These are phyloP conservation scores for Chaitophorus viminalis DNA, from an alignment of 2,888 invertebrate genomes.

Conservation along the genomic window DNA sequence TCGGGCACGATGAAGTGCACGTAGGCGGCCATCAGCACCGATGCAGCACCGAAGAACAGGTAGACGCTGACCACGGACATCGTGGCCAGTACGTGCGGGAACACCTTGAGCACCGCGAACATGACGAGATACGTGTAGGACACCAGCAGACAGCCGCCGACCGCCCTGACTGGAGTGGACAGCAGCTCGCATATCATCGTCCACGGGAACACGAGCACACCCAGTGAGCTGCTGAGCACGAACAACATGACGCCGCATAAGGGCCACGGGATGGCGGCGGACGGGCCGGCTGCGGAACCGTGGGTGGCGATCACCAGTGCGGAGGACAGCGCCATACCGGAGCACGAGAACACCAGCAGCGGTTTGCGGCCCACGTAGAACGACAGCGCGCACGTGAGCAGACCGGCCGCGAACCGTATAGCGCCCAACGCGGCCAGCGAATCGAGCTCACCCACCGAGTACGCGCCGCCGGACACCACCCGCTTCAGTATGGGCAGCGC, in stretches of 20 bases:
- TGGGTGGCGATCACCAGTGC: background rate
- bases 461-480: slow-evolving; percentile 67
- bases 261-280: background rate
- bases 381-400: slow-evolving; percentile 70
- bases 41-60: slow-evolving; percentile 69
- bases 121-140: slow-evolving; percentile 71
- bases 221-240: slow-evolving; percentile 66
- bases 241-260: slow-evolving; percentile 44
- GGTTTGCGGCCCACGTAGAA: slow-evolving; percentile 69
- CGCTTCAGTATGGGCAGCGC: slow-evolving; percentile 71
- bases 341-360: slow-evolving; percentile 67
- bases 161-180: slow-evolving; percentile 70
- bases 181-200: slow-evolving; percentile 71
- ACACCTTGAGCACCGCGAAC: slow-evolving; percentile 71
- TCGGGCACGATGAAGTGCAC: slow-evolving; percentile 71
- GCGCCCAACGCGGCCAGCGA: slow-evolving; percentile 67
- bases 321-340: background rate
- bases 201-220: slow-evolving; percentile 73
- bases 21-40: slow-evolving; percentile 68
- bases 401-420: slow-evolving; percentile 70
- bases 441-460: background rate
- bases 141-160: slow-evolving; percentile 70
- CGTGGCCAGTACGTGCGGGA: slow-evolving; percentile 68
- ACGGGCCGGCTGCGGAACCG: background rate
- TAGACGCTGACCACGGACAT: slow-evolving; percentile 69